Conservation (phyloP, 2,113 vertebrate species). For the Pardalotus punctatus region DNA sequence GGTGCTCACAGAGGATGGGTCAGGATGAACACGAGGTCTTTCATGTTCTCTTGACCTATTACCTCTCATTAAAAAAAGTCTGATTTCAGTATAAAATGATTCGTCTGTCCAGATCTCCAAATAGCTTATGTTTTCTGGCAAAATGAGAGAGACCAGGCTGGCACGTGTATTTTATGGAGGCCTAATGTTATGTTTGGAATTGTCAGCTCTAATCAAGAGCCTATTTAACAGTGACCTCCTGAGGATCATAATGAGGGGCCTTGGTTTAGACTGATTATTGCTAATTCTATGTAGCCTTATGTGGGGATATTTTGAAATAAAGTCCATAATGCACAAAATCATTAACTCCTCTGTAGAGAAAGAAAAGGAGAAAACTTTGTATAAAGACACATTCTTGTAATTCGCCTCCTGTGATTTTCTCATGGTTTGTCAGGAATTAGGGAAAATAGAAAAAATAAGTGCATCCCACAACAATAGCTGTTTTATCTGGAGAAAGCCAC, state of each 20-base stretch:
- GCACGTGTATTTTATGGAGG: neutral
- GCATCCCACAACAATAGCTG: neutral
- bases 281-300: neutral
- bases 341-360: neutral
- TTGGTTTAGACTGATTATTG: neutral
- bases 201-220: neutral
- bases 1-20: neutral
- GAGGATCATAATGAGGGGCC: neutral
- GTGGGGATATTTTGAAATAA: neutral
- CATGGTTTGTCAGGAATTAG: neutral
- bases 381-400: neutral
- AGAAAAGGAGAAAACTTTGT: neutral
- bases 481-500: slow-evolving; percentile 1
- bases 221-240: neutral
- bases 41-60: neutral
- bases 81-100: fast-evolving
- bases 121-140: neutral
- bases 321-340: neutral
- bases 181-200: neutral
- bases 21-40: neutral
- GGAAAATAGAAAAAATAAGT: neutral
- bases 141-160: neutral
- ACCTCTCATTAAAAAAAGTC: neutral
- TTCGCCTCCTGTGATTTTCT: neutral
- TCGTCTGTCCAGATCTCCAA: neutral